Conservation (phyloP, 2,113 vertebrate species). For the Notechis scutatus region DNA sequence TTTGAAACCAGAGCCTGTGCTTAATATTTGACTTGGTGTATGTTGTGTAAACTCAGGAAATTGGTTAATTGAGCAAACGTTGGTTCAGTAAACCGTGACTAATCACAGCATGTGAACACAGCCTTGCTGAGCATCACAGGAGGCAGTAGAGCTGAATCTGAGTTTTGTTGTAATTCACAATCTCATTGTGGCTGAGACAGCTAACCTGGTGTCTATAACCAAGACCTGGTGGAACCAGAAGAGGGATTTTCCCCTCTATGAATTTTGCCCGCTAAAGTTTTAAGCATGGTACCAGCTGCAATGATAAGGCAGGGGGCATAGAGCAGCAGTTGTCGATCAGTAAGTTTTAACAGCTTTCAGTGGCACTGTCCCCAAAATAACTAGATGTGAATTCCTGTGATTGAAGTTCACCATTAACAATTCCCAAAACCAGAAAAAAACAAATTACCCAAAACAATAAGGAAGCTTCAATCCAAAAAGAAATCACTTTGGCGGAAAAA, state of each 20-base stretch:
- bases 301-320: background rate
- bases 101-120: background rate
- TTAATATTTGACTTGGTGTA: background rate
- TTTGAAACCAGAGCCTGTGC: background rate
- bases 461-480: too few relatives aligned
- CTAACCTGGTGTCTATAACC: background rate
- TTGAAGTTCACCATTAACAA: background rate
- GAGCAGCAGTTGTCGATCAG: background rate
- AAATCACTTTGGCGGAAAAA: too few relatives aligned
- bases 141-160: background rate
- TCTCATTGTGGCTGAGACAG: background rate
- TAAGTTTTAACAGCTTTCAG: background rate
- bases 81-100: background rate
- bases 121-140: background rate
- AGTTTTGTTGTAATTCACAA: background rate
- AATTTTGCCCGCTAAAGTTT: background rate
- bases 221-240: background rate
- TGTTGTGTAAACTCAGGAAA: background rate
- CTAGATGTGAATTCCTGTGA: background rate
- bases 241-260: background rate
- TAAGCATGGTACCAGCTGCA: background rate
- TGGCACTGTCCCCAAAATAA: background rate
- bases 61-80: background rate
- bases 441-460: too few relatives aligned
- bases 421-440: too few relatives aligned